These are phyloP conservation scores for Poeciliopsis turneri DNA, from an alignment of 2,797 vertebrate genomes.

Conservation along the genomic window DNA sequence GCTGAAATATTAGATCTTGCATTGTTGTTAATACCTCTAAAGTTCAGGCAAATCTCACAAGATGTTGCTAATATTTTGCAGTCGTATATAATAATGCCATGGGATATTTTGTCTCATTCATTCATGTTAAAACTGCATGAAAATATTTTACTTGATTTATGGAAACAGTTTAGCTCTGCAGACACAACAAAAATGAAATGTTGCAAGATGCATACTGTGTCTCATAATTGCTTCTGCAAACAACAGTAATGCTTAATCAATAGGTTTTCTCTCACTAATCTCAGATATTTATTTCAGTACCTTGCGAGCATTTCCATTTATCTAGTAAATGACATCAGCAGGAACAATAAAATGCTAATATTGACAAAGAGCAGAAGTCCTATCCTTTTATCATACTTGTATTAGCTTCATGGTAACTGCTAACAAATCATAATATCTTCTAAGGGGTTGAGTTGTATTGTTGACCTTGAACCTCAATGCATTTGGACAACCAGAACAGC, in stretches of 20 bases:
- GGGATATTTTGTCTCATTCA: neutral
- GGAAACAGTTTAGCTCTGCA: slow-evolving; percentile 29
- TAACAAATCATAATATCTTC: slow-evolving; percentile 17
- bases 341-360: slow-evolving; percentile 52
- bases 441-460: slow-evolving; percentile 17
- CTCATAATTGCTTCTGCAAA: slow-evolving; percentile 65
- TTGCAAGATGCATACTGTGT: slow-evolving; percentile 46
- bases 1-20: neutral
- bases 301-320: slow-evolving; percentile 54
- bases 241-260: slow-evolving; percentile 62
- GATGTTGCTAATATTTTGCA: too few relatives aligned
- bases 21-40: neutral
- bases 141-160: slow-evolving; percentile 3
- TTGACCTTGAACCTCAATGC: neutral
- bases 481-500: neutral
- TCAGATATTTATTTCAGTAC: slow-evolving; percentile 49
- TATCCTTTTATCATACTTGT: slow-evolving; percentile 37
- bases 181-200: slow-evolving; percentile 32
- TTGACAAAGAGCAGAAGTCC: slow-evolving; percentile 50
- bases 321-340: slow-evolving; percentile 39
- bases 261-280: slow-evolving; percentile 51
- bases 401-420: slow-evolving; percentile 41
- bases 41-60: neutral
- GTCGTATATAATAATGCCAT: neutral
- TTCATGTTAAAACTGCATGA: neutral